A percentile compares a stretch with the other conserved stretches of the same genome.
phyloP scores from a whole-genome alignment of 2,888 invertebrate genomes.

The Caenorhabditis zanzibari region DNA sequence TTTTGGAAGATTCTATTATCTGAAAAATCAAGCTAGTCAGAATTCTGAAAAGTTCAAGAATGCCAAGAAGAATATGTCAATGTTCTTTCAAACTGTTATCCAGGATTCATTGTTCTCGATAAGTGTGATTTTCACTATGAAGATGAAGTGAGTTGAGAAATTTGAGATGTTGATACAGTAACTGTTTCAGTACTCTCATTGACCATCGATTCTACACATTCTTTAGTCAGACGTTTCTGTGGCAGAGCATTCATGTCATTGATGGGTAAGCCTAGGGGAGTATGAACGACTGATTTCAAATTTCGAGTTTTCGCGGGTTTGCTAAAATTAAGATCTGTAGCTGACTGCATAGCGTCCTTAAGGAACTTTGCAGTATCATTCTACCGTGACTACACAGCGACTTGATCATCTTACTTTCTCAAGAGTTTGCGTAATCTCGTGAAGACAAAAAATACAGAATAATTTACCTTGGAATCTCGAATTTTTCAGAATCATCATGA shows the following conservation, averaged over 20 bases:
- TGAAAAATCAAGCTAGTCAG: constrained; percentile 22
- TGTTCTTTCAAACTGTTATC: constrained; percentile 48
- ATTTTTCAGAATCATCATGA: constrained; percentile 20
- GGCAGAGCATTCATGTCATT: constrained; percentile 15
- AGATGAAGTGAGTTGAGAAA: constrained; percentile 14
- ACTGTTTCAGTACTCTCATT: constrained; percentile 4
- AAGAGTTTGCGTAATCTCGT: no score
- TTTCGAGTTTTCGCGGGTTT: no score
- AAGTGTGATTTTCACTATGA: constrained; percentile 7
- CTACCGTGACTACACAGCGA: no score
- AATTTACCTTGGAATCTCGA: no score
- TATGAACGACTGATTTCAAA: no score
- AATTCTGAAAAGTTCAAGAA: constrained; percentile 16
- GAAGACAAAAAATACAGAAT: no score
- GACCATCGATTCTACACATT: constrained; percentile 28
- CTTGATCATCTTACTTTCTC: no score
- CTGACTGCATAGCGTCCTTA: no score
- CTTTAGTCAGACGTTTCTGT: constrained; percentile 29
- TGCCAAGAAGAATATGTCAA: constrained; percentile 13
- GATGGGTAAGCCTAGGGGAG: constrained; percentile 12
- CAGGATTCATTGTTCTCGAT: constrained; percentile 51
- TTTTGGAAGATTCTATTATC: neutral
- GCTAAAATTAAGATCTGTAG: no score
- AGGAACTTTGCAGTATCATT: no score
- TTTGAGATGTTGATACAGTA: neutral